These are phyloP conservation scores for Daubentonia madagascariensis DNA, from an alignment of 2,113 vertebrate genomes.

Conservation along the genomic window DNA sequence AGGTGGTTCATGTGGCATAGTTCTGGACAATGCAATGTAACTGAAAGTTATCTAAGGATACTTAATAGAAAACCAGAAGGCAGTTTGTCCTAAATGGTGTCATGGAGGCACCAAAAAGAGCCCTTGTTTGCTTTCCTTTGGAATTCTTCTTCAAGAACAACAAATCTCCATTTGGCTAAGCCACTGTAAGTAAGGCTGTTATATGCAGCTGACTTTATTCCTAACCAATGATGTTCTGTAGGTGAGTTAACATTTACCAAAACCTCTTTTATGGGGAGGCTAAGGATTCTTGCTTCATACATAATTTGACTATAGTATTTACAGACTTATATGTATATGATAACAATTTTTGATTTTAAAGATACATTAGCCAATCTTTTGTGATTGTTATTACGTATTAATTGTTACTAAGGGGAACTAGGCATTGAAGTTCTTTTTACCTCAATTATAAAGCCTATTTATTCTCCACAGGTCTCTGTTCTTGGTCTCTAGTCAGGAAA, in stretches of 20 bases:
- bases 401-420: not conserved
- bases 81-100: not conserved
- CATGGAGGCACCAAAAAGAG: not conserved
- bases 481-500: not conserved
- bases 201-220: not conserved
- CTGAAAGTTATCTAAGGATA: not conserved
- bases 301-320: not conserved
- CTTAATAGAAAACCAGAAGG: not conserved
- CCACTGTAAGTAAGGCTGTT: not conserved
- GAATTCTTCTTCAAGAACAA: not conserved
- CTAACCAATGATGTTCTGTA: not conserved
- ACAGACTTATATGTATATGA: not conserved
- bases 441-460: not conserved
- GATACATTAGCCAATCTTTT: not conserved
- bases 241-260: not conserved
- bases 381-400: not conserved
- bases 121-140: not conserved
- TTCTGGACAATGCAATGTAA: not conserved
- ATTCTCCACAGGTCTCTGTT: not conserved
- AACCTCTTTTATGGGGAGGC: not conserved
- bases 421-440: not conserved
- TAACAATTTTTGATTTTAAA: constrained; percentile 1
- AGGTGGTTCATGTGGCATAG: not conserved
- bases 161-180: not conserved
- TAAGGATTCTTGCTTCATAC: not conserved